Percentiles rank a stretch among this genome's conserved stretches.
Evolutionary conservation across 2,888 invertebrate species (phyloP).

Genomic region (Thecophora atra): DNA sequence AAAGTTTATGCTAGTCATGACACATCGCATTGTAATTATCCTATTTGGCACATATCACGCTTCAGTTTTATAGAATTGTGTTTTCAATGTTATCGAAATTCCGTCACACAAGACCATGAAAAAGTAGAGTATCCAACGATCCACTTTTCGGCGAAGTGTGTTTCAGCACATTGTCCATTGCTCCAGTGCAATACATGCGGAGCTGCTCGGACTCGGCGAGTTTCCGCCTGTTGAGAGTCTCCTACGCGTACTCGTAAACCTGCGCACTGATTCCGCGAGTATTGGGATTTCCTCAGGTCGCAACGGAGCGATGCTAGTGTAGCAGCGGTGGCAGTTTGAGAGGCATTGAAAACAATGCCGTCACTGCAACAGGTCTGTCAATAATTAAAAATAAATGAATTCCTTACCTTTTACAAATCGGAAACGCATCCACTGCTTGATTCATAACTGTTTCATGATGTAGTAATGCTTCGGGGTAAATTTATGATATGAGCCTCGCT

Average conservation of each 20-base stretch:
- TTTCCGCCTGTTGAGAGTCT: not conserved
- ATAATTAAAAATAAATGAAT: slow-evolving; percentile 54
- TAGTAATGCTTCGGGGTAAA: not conserved
- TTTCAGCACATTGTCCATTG: not conserved
- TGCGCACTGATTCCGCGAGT: slow-evolving; percentile 21
- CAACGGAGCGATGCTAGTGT: slow-evolving; percentile 23
- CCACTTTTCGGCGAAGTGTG: too few species aligned
- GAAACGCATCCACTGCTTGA: not conserved
- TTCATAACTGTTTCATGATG: slow-evolving; percentile 20
- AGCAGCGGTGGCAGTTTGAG: slow-evolving; percentile 40
- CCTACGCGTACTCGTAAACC: slow-evolving; percentile 13
- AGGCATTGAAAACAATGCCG: slow-evolving; percentile 66
- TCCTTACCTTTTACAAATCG: slow-evolving; percentile 12
- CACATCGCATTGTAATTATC: too few species aligned
- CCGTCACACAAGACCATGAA: too few species aligned
- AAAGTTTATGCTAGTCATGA: too few species aligned
- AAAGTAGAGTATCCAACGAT: too few species aligned
- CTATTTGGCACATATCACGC: too few species aligned
- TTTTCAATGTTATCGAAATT: too few species aligned
- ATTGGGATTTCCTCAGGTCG: slow-evolving; percentile 13
- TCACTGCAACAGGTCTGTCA: slow-evolving; percentile 66
- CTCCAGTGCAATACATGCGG: not conserved
- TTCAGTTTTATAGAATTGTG: too few species aligned
- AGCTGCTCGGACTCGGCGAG: slow-evolving; percentile 1
- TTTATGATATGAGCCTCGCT: not conserved